phyloP scores from a whole-genome alignment of 2,797 vertebrate genomes.

The Malacoraja senta region DNA sequence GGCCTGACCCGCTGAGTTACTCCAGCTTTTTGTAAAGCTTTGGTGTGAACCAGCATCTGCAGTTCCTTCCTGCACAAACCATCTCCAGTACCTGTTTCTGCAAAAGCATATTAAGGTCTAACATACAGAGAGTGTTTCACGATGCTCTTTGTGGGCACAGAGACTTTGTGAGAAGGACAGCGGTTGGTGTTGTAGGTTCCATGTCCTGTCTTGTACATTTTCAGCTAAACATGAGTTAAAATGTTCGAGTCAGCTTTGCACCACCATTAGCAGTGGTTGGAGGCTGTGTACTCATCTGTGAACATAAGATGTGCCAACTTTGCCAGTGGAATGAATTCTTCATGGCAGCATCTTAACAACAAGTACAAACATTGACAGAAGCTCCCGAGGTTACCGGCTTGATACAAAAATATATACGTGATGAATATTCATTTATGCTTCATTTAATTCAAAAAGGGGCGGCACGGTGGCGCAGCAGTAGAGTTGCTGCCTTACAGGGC shows the following conservation, averaged over 20 bases:
- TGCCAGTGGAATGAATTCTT: conserved; percentile 25
- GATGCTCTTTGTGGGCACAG: not conserved
- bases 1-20: too few species aligned
- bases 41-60: too few species aligned
- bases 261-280: not conserved
- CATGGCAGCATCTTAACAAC: not conserved
- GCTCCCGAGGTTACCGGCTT: not conserved
- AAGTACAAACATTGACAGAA: conserved; percentile 12
- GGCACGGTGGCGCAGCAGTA: too few species aligned
- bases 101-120: not conserved
- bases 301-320: not conserved
- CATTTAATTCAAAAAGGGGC: not conserved
- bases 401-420: not conserved
- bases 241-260: not conserved
- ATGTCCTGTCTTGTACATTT: not conserved
- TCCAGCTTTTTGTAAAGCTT: too few species aligned
- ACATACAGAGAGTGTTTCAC: not conserved
- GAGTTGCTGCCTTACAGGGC: too few species aligned
- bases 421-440: not conserved
- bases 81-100: too few species aligned
- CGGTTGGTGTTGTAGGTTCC: not conserved
- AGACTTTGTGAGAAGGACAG: not conserved
- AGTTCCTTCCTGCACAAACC: too few species aligned
- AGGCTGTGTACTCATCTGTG: conserved; percentile 22
- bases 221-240: not conserved